These are phyloP conservation scores for Buphagus erythrorhynchus DNA, from an alignment of 2,797 vertebrate genomes.

Conservation along the genomic window DNA sequence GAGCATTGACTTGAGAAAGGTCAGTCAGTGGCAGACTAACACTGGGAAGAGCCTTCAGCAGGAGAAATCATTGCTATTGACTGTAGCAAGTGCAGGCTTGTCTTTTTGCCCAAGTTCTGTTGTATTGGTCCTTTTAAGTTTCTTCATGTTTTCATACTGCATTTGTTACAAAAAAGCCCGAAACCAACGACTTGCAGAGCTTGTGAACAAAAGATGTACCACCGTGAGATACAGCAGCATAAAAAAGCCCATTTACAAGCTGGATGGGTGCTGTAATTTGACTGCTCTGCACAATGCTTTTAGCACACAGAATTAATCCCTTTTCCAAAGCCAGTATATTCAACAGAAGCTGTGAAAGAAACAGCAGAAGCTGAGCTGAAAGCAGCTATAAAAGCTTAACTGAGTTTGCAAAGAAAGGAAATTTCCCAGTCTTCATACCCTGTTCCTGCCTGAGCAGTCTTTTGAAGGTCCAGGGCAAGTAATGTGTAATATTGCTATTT, in stretches of 20 bases:
- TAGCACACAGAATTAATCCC: neutral
- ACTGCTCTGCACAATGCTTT: neutral
- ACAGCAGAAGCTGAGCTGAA: neutral
- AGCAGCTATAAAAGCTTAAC: neutral
- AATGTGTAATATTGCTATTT: neutral
- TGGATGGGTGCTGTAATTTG: neutral
- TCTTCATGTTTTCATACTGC: neutral
- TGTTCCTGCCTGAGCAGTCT: neutral
- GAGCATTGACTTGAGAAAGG: neutral
- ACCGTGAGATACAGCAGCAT: neutral
- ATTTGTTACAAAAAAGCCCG: neutral
- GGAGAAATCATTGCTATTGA: neutral
- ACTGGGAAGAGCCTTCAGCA: neutral
- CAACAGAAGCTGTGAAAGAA: neutral
- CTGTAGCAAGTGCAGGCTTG: neutral
- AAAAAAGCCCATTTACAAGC: neutral
- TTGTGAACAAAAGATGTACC: neutral
- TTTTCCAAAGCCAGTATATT: neutral
- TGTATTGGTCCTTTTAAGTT: neutral
- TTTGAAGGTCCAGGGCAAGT: neutral
- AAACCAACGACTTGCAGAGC: neutral
- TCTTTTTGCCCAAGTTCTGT: neutral
- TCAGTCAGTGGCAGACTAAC: neutral
- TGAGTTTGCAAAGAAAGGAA: neutral
- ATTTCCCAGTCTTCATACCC: neutral